Evolutionary conservation across 2,113 vertebrate species (phyloP).

Genomic region (Penelope pileata): DNA sequence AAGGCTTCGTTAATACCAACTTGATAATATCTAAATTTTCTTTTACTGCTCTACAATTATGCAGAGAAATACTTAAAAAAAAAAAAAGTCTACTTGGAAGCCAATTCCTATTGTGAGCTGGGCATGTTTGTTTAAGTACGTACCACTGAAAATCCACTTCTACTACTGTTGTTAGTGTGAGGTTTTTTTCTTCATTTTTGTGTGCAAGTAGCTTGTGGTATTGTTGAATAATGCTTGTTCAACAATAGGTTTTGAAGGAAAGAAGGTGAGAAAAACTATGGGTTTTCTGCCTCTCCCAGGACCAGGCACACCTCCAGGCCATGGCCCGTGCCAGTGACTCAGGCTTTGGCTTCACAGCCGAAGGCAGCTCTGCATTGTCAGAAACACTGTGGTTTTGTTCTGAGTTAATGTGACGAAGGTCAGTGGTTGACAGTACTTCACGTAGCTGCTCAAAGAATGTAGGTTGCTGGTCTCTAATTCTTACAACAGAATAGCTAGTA

Average conservation of each 20-base stretch:
- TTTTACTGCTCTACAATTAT: neutral
- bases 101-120: neutral
- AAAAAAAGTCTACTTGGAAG: neutral
- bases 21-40: neutral
- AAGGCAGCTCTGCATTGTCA: neutral
- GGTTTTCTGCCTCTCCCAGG: neutral
- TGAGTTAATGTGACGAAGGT: neutral
- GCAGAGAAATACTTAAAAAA: neutral
- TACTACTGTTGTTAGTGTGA: neutral
- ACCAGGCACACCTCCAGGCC: neutral
- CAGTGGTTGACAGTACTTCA: neutral
- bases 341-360: neutral
- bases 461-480: neutral
- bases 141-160: neutral
- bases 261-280: neutral
- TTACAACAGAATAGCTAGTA: neutral
- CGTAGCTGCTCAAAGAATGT: neutral
- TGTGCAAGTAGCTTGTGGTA: neutral
- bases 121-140: neutral
- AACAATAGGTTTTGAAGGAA: neutral
- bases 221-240: neutral
- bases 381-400: neutral
- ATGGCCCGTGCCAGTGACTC: neutral
- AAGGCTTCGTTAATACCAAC: neutral
- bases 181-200: neutral